These are phyloP conservation scores for Thalassophryne amazonica DNA, from an alignment of 2,797 vertebrate species.

Conservation along the genomic window DNA sequence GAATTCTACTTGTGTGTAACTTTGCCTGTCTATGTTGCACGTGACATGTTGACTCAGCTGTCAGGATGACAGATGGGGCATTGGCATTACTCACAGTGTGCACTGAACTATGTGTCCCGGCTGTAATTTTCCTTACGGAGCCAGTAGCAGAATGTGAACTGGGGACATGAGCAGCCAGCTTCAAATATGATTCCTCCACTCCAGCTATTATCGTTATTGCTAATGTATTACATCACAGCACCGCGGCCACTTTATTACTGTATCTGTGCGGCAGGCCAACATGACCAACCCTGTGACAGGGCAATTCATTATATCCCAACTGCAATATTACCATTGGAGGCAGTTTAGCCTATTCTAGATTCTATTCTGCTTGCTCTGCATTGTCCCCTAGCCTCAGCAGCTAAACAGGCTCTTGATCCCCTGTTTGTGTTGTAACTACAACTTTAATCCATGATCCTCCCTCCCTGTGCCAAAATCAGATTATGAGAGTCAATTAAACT, in stretches of 20 bases:
- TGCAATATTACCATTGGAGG: slow-evolving; percentile 36
- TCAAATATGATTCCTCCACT: slow-evolving; percentile 43
- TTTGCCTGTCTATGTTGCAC: slow-evolving; percentile 12
- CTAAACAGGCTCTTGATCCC: slow-evolving; percentile 55
- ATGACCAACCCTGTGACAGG: slow-evolving; percentile 33
- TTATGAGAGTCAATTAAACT: slow-evolving; percentile 69
- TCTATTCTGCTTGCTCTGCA: slow-evolving; percentile 48
- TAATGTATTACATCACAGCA: slow-evolving; percentile 48
- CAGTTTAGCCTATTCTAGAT: slow-evolving; percentile 49
- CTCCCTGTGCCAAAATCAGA: slow-evolving; percentile 60
- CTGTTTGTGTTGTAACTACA: slow-evolving; percentile 63
- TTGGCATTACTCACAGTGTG: slow-evolving; percentile 28
- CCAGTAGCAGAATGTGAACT: slow-evolving; percentile 26
- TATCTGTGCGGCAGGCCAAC: slow-evolving; percentile 21
- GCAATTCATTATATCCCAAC: slow-evolving; percentile 54
- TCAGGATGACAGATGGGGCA: slow-evolving; percentile 51
- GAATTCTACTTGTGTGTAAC: neutral
- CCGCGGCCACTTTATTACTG: slow-evolving; percentile 48
- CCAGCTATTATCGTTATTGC: slow-evolving; percentile 52
- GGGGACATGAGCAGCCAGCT: slow-evolving; percentile 23
- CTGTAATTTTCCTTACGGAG: slow-evolving; percentile 20
- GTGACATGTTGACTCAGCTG: slow-evolving; percentile 44
- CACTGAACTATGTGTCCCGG: slow-evolving; percentile 29
- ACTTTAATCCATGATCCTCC: slow-evolving; percentile 64
- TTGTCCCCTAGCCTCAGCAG: slow-evolving; percentile 38